Base-by-base conservation (phyloP, 2,888 invertebrate genomes). In the Papilio protenor region DNA sequence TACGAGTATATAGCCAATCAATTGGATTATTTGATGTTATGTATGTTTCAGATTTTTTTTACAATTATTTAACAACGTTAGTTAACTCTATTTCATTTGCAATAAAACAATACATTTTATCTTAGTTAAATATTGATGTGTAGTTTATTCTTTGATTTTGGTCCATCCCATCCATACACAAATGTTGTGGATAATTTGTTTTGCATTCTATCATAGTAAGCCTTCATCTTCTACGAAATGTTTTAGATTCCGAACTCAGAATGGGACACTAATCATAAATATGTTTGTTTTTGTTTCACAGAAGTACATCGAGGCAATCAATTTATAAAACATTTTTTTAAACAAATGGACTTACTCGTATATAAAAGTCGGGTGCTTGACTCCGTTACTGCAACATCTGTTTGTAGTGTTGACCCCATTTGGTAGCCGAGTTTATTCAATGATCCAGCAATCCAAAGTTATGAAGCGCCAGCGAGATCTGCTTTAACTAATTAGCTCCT, bases 401-500 rank as follows among this genome's bases (percentile, higher is more conserved):
- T 47, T 74, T 61, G 74, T 74, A 74, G 61, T 74, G 74, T 49
- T 55, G 75, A 49, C 55, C 75, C 55, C 57, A 55, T 75, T 69
- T 23, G 16, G 69, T 23, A 1, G 49, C 23, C 45, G 40, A 18
- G 75, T 75, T 73, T 69, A 75, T 55, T 69, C 55, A 75, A 21
- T 55, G n/a, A 69, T 52, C 52, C 64, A n/a, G 66, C 40, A 75
- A 69, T 75, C 27, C 40, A 55, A 69, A 75, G 66, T 69, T 69
- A 6, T 69, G 45, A 55, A 75, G 75, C 40, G 52, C 49, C 33
- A 10, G 55, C 33, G 57, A 69, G 75, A 75, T 75, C 57, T 45
- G 75, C 69, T 52, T 69, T 75, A 66, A 75, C 66, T 69, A 75
- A 75, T 75, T 69, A 75, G 40, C 69, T 69, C 45, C 55, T 75